phyloP scores from a whole-genome alignment of 2,113 vertebrate species.

The Pachypanchax playfairii region DNA sequence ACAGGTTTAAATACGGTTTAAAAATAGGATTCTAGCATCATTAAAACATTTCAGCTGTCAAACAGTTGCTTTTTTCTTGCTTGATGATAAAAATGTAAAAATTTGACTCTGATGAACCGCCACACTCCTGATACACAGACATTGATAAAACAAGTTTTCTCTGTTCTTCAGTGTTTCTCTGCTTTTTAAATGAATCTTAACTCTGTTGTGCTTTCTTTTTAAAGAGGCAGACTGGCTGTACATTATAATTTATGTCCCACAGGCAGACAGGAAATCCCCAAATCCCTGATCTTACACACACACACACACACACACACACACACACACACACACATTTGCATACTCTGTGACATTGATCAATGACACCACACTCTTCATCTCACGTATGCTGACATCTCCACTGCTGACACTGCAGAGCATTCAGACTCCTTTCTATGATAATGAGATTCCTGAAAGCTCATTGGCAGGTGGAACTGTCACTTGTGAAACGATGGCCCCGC shows the following conservation, averaged over 20 bases:
- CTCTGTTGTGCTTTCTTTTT: neutral
- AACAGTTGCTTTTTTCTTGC: conserved; percentile 11
- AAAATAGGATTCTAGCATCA: conserved; percentile 17
- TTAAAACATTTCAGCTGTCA: conserved; percentile 17
- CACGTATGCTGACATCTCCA: neutral
- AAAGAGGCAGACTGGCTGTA: conserved; percentile 17
- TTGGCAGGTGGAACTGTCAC: conserved; percentile 13
- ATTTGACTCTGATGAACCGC: conserved; percentile 4
- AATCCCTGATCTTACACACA: conserved; percentile 25
- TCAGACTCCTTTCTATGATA: conserved; percentile 35
- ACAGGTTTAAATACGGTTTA: conserved; percentile 1
- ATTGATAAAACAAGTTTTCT: neutral
- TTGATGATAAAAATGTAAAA: neutral
- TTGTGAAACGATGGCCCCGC: neutral
- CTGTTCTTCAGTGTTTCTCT: neutral
- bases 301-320: neutral
- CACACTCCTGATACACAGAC: neutral
- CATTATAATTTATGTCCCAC: conserved; percentile 37
- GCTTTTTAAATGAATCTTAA: neutral
- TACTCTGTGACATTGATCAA: conserved; percentile 33
- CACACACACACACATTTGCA: conserved; percentile 8
- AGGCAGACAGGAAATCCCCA: conserved; percentile 43
- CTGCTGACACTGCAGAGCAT: conserved; percentile 47
- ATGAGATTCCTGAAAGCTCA: conserved; percentile 2
- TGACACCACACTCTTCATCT: conserved; percentile 17